These are phyloP conservation scores for Meiosimyza platycephala DNA, from an alignment of 2,888 invertebrate genomes.

Conservation along the genomic window DNA sequence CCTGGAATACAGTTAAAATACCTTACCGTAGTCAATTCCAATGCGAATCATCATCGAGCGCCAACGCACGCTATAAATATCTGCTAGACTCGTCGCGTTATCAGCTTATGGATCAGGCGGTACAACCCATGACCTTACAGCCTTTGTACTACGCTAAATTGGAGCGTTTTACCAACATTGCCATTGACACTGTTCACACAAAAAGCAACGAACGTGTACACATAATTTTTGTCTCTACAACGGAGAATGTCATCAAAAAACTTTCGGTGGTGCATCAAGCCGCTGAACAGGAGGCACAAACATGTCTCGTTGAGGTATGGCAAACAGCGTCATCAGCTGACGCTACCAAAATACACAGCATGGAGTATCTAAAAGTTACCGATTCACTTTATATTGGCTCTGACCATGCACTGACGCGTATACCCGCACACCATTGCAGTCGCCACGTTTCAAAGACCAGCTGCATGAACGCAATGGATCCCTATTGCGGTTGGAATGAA, in stretches of 20 bases:
- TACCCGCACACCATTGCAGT: slow-evolving; percentile 82
- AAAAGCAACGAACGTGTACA: slow-evolving; percentile 77
- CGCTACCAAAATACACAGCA: slow-evolving; percentile 69
- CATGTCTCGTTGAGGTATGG: slow-evolving; percentile 90
- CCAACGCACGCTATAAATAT: slow-evolving; percentile 63
- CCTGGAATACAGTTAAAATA: slow-evolving; percentile 79
- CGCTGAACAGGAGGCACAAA: slow-evolving; percentile 68
- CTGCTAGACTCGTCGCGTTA: slow-evolving; percentile 78
- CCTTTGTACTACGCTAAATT: slow-evolving; percentile 79
- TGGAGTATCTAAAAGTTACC: slow-evolving; percentile 85
- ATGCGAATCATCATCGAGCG: slow-evolving; percentile 68
- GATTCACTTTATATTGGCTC: slow-evolving; percentile 84
- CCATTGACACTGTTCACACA: slow-evolving; percentile 80
- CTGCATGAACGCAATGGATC: slow-evolving; percentile 88
- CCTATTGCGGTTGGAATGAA: slow-evolving; percentile 95
- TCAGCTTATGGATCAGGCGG: slow-evolving; percentile 88
- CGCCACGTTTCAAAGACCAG: slow-evolving; percentile 77
- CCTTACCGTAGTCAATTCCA: slow-evolving; percentile 73
- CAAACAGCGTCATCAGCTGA: slow-evolving; percentile 70
- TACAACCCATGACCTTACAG: slow-evolving; percentile 76
- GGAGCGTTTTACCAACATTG: slow-evolving; percentile 81
- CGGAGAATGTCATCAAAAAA: slow-evolving; percentile 81
- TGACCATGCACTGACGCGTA: slow-evolving; percentile 74
- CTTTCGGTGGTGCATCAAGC: slow-evolving; percentile 73
- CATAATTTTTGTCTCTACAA: slow-evolving; percentile 85